Evolutionary conservation across 2,113 vertebrate species (phyloP), one percentile per base, ranked within the genome.

Genomic region (Engraulis encrasicolus): DNA sequence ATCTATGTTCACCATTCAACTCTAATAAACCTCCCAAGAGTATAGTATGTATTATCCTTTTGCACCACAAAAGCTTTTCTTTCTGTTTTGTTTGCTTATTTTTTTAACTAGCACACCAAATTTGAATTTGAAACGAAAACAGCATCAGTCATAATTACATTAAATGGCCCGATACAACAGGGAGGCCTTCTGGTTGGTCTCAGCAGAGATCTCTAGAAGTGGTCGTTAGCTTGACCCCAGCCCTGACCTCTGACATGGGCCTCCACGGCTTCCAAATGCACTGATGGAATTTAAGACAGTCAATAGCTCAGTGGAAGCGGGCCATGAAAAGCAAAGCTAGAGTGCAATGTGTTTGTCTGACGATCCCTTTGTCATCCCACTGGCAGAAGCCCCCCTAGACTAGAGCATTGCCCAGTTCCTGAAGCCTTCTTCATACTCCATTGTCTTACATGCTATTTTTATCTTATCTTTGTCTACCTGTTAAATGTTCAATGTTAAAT

Each of bases 221-320:
- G 66, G 66, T 6, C 27, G 23, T 27, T 74, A 5, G 31, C 27
- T 14, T 74, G 17, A 74, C 66, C 61, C 14, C 12, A 5, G 27
- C 61, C 66, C 66, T 74, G 66, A 74, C 66, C 66, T 74, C 31
- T 34, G 66, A 74, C 66, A 34, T 5, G 27, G 14, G 6, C 66
- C 27, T 66, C 9, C 23, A 27, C 23, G 15, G 66, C 23, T 74
- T 74, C 17, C 31, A 74, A 74, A 74, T 74, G 66, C 66, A 74
- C 66, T 34, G 66, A 74, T 74, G 66, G 66, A 74, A 34, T 74
- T 74, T 74, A 74, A 74, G 23, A 74, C 18, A 31, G 66, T 36
- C 66, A 74, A 74, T 74, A 27, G 27, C 31, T 15, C 7, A 31
- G 12, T 12, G 23, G 31, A 14, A 31, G 34, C 34, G 31, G 66